Conservation (phyloP, 1,140 invertebrate genomes). For the Halyomorpha halys region DNA sequence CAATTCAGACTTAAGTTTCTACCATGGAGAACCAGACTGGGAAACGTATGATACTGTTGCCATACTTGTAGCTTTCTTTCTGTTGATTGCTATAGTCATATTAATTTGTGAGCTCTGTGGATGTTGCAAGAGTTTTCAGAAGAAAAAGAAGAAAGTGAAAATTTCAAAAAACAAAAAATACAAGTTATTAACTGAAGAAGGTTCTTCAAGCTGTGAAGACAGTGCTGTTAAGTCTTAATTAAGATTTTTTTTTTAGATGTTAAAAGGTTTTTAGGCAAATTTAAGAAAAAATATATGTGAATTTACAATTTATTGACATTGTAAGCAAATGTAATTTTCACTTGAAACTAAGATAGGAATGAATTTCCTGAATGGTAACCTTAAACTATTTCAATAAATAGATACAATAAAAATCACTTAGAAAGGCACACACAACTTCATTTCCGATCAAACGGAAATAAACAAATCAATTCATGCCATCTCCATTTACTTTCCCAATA, state of each 20-base stretch:
- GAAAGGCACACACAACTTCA: conserved; percentile 15
- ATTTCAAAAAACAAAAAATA: too few species aligned
- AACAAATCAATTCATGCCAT: conserved; percentile 11
- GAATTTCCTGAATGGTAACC: conserved; percentile 11
- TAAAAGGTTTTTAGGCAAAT: too few species aligned
- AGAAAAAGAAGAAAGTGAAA: too few species aligned
- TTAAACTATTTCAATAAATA: conserved; percentile 7
- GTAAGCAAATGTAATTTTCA: conserved; percentile 15
- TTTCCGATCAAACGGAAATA: background rate
- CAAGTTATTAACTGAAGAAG: too few species aligned
- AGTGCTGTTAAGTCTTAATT: too few species aligned
- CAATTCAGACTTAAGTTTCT: background rate
- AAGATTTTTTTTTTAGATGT: too few species aligned
- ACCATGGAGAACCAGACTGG: background rate
- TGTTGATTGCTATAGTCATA: background rate
- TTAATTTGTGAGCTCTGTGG: background rate
- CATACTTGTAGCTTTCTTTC: background rate
- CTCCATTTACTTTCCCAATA: conserved; percentile 5
- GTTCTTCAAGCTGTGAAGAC: too few species aligned
- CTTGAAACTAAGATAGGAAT: conserved; percentile 14
- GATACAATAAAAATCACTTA: conserved; percentile 11
- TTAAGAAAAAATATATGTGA: background rate
- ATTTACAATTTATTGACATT: conserved; percentile 18
- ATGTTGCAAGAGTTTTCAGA: too few species aligned
- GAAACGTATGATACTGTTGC: conserved; percentile 4